phyloP scores from a whole-genome alignment of 2,888 invertebrate species.

The Acrobasis repandana region DNA sequence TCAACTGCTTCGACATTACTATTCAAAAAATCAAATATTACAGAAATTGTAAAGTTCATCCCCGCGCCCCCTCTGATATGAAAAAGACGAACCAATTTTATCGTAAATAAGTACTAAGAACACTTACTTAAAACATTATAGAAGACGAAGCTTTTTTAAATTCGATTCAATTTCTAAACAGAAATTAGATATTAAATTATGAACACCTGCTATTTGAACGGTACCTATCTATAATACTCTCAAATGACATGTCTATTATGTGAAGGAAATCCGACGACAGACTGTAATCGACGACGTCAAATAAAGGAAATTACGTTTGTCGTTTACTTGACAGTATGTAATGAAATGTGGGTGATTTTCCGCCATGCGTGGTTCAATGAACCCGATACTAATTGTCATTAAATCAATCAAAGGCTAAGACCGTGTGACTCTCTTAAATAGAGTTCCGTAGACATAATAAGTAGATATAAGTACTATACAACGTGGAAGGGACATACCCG shows the following conservation, averaged over 20 bases:
- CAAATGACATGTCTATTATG: conserved; percentile 17
- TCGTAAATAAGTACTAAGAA: too few species aligned
- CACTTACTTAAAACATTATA: too few species aligned
- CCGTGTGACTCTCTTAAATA: too few species aligned
- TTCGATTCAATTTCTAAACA: background rate
- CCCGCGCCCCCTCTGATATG: too few species aligned
- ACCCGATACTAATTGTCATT: conserved; percentile 5
- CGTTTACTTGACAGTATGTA: conserved; percentile 18
- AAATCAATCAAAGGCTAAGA: conserved; percentile 7
- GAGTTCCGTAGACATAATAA: too few species aligned
- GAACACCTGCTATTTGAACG: background rate
- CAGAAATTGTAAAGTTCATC: too few species aligned
- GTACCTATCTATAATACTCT: conserved; percentile 9
- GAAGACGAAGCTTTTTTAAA: too few species aligned
- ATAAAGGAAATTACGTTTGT: conserved; percentile 24
- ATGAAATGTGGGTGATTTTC: conserved; percentile 9
- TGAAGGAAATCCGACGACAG: conserved; percentile 18
- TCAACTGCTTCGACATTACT: too few species aligned
- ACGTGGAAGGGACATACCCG: too few species aligned
- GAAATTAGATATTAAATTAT: background rate
- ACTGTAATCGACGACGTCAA: conserved; percentile 18
- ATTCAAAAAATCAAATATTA: too few species aligned
- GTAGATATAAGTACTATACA: too few species aligned
- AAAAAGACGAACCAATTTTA: too few species aligned
- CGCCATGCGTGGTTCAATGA: conserved; percentile 2